Conservation (phyloP, 1,140 invertebrate species). For the Hesperophylax magnus region DNA sequence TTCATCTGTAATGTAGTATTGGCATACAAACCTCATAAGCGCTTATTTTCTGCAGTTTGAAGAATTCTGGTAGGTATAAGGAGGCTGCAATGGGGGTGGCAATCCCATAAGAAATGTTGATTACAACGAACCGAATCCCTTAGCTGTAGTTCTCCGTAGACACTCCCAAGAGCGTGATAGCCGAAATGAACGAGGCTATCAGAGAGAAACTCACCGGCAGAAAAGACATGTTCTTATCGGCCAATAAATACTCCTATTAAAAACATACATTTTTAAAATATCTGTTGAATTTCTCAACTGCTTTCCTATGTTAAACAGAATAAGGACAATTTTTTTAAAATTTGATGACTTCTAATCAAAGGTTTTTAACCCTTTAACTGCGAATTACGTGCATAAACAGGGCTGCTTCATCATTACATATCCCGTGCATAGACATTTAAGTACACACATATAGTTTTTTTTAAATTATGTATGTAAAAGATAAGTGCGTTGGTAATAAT, state of each 20-base stretch:
- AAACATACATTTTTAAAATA: constrained; percentile 49
- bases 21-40: constrained; percentile 82
- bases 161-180: constrained; percentile 91
- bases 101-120: constrained; percentile 86
- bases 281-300: no score
- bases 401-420: no score
- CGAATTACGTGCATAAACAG: no score
- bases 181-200: constrained; percentile 96
- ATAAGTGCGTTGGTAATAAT: no score
- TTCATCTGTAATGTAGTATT: no score
- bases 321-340: no score
- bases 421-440: no score
- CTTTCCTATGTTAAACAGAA: no score
- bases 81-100: constrained; percentile 86
- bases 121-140: constrained; percentile 87
- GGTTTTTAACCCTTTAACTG: no score
- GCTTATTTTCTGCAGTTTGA: constrained; percentile 86
- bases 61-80: constrained; percentile 92
- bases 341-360: no score
- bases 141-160: constrained; percentile 89
- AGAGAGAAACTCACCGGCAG: constrained; percentile 87
- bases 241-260: constrained; percentile 85
- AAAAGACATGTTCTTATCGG: constrained; percentile 83
- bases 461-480: no score
- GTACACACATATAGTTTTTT: no score